Evolutionary conservation across 2,113 vertebrate species (phyloP), one percentile per base, ranked within the genome.

Genomic region (Zosterops borbonicus): DNA sequence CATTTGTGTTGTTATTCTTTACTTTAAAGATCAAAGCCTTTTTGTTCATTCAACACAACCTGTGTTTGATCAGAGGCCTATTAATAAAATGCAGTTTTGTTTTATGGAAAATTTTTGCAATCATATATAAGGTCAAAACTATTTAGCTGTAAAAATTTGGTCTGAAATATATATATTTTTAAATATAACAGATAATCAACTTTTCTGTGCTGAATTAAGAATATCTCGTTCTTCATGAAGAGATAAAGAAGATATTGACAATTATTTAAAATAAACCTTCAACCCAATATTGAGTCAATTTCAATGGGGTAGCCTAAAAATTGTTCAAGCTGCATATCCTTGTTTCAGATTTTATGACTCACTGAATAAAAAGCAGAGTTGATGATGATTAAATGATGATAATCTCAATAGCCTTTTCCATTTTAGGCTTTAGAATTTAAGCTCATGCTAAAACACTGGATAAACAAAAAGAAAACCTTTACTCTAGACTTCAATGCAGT

Each of bases 21-120:
- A 64, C 62, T 97, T 85, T 31, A 44, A 76, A 86, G 58, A 92
- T 78, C 35, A 81, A 87, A 96, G 46, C 29, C 21, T 90, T 77
- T 87, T 78, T 19, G 60, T 19, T 63, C 44, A 29, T 62, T 64
- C 47, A 84, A 65, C 52, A 60, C 27, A 50, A 24, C 31, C 42
- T 39, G 1, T 71, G 29, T 93, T 50, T 91, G 53, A 94, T 78
- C 35, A 94, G 55, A 95, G 7, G 25, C 47, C 56, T 60, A 41
- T 44, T 86, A 75, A 46, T 59, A 73, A 93, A 95, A 81, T 28
- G 5, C 8, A 39, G 25, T 64, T 35, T 70, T 91, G 46, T 76
- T 78, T 81, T 58, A 71, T 50, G 69, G 27, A 76, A 91, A 83
- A 50, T 49, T 87, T 53, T 92, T 92, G 23, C 27, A 68, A 33